These are phyloP conservation scores for Nebria brevicollis DNA, from an alignment of 2,888 invertebrate genomes.

Conservation along the genomic window DNA sequence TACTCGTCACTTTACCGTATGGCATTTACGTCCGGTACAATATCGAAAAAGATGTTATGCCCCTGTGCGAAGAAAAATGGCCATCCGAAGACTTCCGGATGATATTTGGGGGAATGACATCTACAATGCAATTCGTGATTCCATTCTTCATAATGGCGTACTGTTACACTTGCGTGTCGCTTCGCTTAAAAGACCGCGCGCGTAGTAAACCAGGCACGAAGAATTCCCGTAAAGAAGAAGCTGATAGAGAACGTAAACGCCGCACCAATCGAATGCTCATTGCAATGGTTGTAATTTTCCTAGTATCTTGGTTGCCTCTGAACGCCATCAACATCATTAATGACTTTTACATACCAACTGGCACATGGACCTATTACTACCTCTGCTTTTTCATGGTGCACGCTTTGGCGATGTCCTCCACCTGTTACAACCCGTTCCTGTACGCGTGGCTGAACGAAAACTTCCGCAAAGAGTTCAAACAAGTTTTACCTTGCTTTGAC, in stretches of 20 bases:
- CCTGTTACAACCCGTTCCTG: conserved; percentile 93
- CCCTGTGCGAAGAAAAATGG: conserved; percentile 90
- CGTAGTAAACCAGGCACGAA: conserved; percentile 86
- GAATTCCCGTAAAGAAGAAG: conserved; percentile 86
- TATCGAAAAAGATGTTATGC: conserved; percentile 51
- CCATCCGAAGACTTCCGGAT: conserved; percentile 82
- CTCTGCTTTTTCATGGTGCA: conserved; percentile 91
- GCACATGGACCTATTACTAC: conserved; percentile 83
- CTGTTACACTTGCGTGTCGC: conserved; percentile 92
- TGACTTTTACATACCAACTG: conserved; percentile 80
- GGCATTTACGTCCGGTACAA: conserved; percentile 79
- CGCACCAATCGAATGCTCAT: conserved; percentile 97
- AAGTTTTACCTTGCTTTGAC: conserved; percentile 74
- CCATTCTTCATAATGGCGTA: conserved; percentile 94
- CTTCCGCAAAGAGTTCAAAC: conserved; percentile 89
- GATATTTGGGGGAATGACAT: conserved; percentile 87
- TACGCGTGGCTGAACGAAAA: conserved; percentile 97
- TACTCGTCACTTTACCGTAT: conserved; percentile 90
- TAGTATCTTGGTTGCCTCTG: conserved; percentile 94
- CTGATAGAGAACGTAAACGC: conserved; percentile 88
- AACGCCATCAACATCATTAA: conserved; percentile 89
- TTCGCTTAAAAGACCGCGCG: conserved; percentile 85
- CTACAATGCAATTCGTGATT: conserved; percentile 90
- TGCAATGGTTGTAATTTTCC: conserved; percentile 96
- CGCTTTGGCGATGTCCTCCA: conserved; percentile 92